Percentiles rank a stretch among this genome's conserved stretches.
phyloP scores from a whole-genome alignment of 2,888 invertebrate genomes.

The Isotomurus palustris region DNA sequence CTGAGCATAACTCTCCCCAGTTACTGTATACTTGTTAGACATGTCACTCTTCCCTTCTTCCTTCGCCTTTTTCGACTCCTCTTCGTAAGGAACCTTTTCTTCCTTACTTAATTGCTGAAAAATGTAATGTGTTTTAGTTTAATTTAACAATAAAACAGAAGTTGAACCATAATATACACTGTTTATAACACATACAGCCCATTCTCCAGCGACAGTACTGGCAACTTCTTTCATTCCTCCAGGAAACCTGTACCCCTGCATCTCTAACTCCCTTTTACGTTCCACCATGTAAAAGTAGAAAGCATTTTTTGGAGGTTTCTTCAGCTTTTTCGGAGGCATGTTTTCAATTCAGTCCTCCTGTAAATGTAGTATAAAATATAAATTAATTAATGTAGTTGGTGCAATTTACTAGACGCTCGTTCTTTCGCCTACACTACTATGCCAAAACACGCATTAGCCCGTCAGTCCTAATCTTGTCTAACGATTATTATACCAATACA shows the following conservation, averaged over 20 bases:
- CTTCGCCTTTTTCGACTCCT: slow-evolving; percentile 37
- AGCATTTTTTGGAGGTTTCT: slow-evolving; percentile 38
- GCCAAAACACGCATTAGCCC: too few species aligned
- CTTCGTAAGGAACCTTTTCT: slow-evolving; percentile 34
- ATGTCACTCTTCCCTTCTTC: slow-evolving; percentile 32
- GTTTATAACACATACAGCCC: slow-evolving; percentile 35
- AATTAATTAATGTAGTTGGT: too few species aligned
- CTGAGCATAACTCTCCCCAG: slow-evolving; percentile 41
- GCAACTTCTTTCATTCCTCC: slow-evolving; percentile 37
- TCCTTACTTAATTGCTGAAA: slow-evolving; percentile 31
- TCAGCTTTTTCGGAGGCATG: slow-evolving; percentile 33
- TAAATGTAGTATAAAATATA: too few species aligned
- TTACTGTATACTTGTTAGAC: slow-evolving; percentile 38
- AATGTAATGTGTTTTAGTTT: not conserved
- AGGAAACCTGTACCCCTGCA: slow-evolving; percentile 29
- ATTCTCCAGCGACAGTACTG: slow-evolving; percentile 24
- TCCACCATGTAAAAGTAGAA: slow-evolving; percentile 40
- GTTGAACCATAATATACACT: too few species aligned
- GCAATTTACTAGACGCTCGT: too few species aligned
- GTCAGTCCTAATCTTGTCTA: too few species aligned
- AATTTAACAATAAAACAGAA: not conserved
- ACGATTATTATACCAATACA: too few species aligned
- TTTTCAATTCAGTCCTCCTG: not conserved
- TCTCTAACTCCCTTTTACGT: slow-evolving; percentile 30
- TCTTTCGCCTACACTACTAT: too few species aligned